Percentiles rank a stretch among this genome's conserved stretches.
These are phyloP conservation scores for Caenorhabditis auriculariae DNA, from an alignment of 2,888 invertebrate genomes.

Conservation along the genomic window DNA sequence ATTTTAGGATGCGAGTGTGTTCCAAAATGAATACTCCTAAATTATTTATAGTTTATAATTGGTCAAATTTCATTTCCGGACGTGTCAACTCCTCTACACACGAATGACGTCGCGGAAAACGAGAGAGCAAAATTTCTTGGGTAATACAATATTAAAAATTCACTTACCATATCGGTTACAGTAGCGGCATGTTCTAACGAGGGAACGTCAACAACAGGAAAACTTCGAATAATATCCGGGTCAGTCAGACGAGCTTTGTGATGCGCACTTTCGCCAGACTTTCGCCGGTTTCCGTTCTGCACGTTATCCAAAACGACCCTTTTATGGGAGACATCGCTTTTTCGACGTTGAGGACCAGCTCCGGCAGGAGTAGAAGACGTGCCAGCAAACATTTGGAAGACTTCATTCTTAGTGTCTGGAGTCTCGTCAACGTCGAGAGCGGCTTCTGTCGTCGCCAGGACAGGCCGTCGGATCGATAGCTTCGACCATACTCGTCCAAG, in stretches of 20 bases:
- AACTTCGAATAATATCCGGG: background rate
- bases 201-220: too few relatives aligned
- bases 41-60: background rate
- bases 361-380: too few relatives aligned
- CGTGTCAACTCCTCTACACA: too few relatives aligned
- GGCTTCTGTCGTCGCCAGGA: conserved; percentile 7
- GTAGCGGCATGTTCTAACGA: too few relatives aligned
- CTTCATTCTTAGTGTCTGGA: conserved; percentile 39
- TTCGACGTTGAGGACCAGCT: conserved; percentile 10
- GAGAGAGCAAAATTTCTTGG: too few relatives aligned
- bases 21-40: background rate
- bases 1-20: background rate
- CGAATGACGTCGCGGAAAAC: too few relatives aligned
- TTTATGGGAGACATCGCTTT: conserved; percentile 12
- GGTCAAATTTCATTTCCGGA: too few relatives aligned
- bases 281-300: conserved; percentile 10
- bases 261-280: background rate
- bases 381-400: conserved; percentile 45
- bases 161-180: too few relatives aligned
- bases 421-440: conserved; percentile 22
- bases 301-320: conserved; percentile 15
- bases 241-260: background rate
- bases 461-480: conserved; percentile 33
- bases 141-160: too few relatives aligned
- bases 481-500: conserved; percentile 40